Percentiles rank a stretch among this genome's conserved stretches.
These are phyloP conservation scores for Drosophila histrio DNA, from an alignment of 2,888 invertebrate species.

Conservation along the genomic window DNA sequence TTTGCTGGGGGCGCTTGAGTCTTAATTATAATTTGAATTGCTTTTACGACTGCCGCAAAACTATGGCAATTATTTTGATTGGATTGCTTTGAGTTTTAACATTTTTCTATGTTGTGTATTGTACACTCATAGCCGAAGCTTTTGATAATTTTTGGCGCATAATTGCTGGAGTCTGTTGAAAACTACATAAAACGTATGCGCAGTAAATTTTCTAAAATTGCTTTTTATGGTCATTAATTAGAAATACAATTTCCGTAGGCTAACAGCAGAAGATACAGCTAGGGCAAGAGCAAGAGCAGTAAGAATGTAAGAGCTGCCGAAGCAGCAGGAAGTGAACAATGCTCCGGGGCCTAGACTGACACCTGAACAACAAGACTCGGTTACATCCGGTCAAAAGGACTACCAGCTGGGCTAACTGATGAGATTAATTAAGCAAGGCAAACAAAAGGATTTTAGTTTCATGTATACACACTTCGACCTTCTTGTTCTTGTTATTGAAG, in stretches of 20 bases:
- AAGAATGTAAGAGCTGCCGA: background rate
- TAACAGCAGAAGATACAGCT: constrained; percentile 5
- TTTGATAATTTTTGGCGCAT: constrained; percentile 54
- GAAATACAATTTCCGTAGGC: constrained; percentile 64
- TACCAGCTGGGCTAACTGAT: constrained; percentile 65
- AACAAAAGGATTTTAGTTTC: constrained; percentile 78
- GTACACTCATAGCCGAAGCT: constrained; percentile 6
- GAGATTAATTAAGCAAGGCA: constrained; percentile 75
- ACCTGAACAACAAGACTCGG: constrained; percentile 65
- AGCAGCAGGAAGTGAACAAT: constrained; percentile 35
- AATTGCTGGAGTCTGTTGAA: constrained; percentile 38
- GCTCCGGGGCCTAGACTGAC: constrained; percentile 57
- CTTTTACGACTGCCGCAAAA: constrained; percentile 60
- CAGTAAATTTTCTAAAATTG: constrained; percentile 60
- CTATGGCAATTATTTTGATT: constrained; percentile 69
- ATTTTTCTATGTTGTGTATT: constrained; percentile 17
- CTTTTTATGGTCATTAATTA: constrained; percentile 75
- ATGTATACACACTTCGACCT: constrained; percentile 46
- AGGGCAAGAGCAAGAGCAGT: background rate
- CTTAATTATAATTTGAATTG: constrained; percentile 75
- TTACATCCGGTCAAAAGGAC: constrained; percentile 72
- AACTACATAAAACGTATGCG: constrained; percentile 54
- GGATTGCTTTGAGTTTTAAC: constrained; percentile 31
- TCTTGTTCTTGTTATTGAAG: constrained; percentile 28
- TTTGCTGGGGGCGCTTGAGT: constrained; percentile 60